Evolutionary conservation across 2,888 invertebrate species (phyloP).

Genomic region (Lithophane leautieri): DNA sequence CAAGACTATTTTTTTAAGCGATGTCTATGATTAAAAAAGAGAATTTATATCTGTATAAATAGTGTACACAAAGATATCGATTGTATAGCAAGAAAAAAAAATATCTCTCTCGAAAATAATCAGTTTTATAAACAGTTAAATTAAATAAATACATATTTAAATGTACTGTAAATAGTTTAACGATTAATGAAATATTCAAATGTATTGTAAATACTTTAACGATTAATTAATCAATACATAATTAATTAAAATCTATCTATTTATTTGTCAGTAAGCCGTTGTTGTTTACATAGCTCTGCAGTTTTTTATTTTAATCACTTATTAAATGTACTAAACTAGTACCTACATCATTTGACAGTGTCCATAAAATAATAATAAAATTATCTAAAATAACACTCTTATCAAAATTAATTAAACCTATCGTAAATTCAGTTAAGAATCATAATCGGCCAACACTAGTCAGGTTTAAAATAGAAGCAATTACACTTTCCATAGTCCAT

Average conservation of each 20-base stretch:
- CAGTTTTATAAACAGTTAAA: neutral
- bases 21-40: neutral
- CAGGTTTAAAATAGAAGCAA: slow-evolving; percentile 1
- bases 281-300: neutral
- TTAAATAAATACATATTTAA: neutral
- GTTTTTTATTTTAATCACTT: neutral
- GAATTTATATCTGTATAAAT: neutral
- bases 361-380: neutral
- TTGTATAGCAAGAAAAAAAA: neutral
- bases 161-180: no score
- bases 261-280: neutral
- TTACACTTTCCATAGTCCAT: slow-evolving; percentile 27
- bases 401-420: neutral
- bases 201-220: no score
- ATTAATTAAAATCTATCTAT: neutral
- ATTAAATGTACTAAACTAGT: neutral
- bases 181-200: no score
- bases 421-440: rapidly evolving
- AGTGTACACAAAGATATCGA: neutral
- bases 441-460: neutral
- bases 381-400: neutral
- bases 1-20: slow-evolving; percentile 1
- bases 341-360: slow-evolving; percentile 27
- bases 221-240: neutral
- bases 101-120: neutral